Evolutionary conservation across 1,140 invertebrate species (phyloP).

Genomic region (Anthonomus grandis): DNA sequence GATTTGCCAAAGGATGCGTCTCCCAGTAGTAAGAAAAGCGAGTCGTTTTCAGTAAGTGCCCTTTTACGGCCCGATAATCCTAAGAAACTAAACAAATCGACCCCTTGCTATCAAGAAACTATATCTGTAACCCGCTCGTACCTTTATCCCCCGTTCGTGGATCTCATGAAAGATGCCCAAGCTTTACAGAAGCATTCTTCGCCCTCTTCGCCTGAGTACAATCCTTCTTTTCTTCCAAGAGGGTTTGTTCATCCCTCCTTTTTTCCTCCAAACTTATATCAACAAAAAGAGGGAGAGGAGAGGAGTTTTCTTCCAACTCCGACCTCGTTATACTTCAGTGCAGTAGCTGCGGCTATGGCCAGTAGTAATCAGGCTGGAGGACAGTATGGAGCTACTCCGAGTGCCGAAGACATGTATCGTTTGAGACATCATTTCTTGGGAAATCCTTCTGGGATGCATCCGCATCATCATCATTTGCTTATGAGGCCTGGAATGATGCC

Average conservation of each 20-base stretch:
- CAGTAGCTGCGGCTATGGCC: conserved; percentile 55
- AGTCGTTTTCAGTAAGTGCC: conserved; percentile 75
- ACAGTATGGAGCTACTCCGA: conserved; percentile 35
- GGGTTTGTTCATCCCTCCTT: conserved; percentile 48
- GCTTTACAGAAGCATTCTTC: conserved; percentile 38
- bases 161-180: conserved; percentile 54
- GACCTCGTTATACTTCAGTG: conserved; percentile 61
- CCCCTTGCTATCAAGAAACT: conserved; percentile 53
- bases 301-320: conserved; percentile 53
- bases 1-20: conserved; percentile 47
- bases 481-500: conserved; percentile 65
- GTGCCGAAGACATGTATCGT: conserved; percentile 52
- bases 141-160: conserved; percentile 61
- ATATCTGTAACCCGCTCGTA: conserved; percentile 58
- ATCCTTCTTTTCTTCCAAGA: conserved; percentile 43
- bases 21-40: conserved; percentile 62
- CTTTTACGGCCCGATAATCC: conserved; percentile 72
- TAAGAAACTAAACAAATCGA: conserved; percentile 54
- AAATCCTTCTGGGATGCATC: conserved; percentile 45
- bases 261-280: conserved; percentile 46
- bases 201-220: conserved; percentile 42
- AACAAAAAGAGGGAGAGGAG: conserved; percentile 50
- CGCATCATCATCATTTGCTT: conserved; percentile 67
- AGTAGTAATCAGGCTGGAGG: conserved; percentile 39
- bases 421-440: conserved; percentile 52